Percentiles rank a stretch among this genome's conserved stretches.
phyloP scores from a whole-genome alignment of 2,113 vertebrate species.

The Aegotheles bennettii region DNA sequence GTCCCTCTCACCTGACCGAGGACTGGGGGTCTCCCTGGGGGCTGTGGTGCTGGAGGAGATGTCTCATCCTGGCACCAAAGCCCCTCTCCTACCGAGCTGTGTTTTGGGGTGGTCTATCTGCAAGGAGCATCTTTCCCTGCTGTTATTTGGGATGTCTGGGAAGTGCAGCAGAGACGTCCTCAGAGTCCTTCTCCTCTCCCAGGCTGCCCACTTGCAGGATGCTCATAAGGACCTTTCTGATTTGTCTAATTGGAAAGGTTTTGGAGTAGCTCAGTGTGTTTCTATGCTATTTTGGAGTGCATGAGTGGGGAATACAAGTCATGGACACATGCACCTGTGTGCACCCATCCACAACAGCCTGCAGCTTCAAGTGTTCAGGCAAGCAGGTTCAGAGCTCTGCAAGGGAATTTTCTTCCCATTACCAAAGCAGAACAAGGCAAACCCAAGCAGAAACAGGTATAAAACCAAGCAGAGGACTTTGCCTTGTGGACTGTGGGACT shows the following conservation, averaged over 20 bases:
- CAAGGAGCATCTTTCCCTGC: neutral
- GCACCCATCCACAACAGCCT: neutral
- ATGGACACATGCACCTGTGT: neutral
- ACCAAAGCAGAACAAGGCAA: neutral
- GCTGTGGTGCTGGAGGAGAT: neutral
- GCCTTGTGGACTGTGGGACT: neutral
- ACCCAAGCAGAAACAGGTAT: neutral
- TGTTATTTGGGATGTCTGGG: accelerated
- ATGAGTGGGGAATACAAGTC: neutral
- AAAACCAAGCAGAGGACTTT: neutral
- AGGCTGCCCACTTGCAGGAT: neutral
- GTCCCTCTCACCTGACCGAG: neutral
- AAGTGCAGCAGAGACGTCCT: neutral
- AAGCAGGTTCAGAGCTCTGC: neutral
- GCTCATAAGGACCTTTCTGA: neutral
- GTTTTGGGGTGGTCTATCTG: neutral
- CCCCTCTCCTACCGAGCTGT: neutral
- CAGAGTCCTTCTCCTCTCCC: neutral
- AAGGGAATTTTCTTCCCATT: neutral
- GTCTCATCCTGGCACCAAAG: neutral
- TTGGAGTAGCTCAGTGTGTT: neutral
- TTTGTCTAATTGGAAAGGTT: neutral
- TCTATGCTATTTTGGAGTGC: neutral
- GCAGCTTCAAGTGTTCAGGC: neutral
- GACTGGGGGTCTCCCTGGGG: neutral